Evolutionary conservation across 1,140 invertebrate genomes (phyloP), one percentile per base, ranked within the genome.

Genomic region (Samia ricini): DNA sequence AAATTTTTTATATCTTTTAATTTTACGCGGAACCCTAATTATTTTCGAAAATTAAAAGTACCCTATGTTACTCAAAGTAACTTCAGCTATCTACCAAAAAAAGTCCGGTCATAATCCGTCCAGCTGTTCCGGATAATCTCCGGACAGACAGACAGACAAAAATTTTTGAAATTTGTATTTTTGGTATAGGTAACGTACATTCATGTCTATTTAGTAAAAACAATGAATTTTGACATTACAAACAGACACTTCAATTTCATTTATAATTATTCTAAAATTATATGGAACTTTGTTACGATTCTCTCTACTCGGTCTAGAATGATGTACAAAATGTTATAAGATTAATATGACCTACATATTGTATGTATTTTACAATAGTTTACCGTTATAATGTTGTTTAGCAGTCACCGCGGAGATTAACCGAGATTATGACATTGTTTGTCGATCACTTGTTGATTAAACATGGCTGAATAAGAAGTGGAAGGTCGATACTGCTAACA

Each of bases 341-440:
- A n/a, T n/a, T n/a, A n/a, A 42, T 42, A 56, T 56, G 54, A 56
- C 22, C 54, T 56, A 56, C 24, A 24, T 52, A 29, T 26, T 26
- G 18, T n/a, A n/a, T 56, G 18, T 56, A 26, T 24, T 56, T 29
- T 56, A 29, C 29, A 56, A 26, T 26, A 23, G 33, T 36, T 36
- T 36, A 23, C 12, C 20, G 54, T 56, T 29, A 56, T 18, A 3
- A 20, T 29, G 22, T 12, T 56, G 54, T 56, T 56, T 20, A n/a
- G 10, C 54, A 10, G 54, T n/a, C 54, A 26, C 54, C 54, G 24
- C 24, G 18, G 8, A 56, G 54, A 56, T 56, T 56, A 56, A 19
- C 22, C 15, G n/a, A 56, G 54, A 56, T 56, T 56, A 56, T 56
- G 23, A 42, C 54, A 26, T 29, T 56, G 24, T 56, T 56, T 56